Base-by-base conservation (phyloP, 2,888 invertebrate species). In the Ectemnius cavifrons region DNA sequence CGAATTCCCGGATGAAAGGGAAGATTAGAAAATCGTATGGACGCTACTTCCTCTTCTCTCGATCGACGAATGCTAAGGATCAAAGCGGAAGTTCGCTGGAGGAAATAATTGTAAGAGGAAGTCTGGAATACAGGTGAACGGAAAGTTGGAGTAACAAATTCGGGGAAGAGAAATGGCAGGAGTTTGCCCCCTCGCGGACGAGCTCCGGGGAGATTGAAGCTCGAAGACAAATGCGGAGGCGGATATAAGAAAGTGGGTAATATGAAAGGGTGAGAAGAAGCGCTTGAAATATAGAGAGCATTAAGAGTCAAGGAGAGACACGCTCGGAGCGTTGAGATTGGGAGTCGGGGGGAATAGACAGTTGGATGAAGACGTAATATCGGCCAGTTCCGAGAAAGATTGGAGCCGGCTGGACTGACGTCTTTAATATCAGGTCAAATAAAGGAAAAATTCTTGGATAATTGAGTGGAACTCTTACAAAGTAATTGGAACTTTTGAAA, bases 231-330 rank as follows among this genome's bases (percentile, higher is more conserved):
- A 37, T 37, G 37, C 37, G 37, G 11, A 37, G 37, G 37, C 37
- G 37, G 37, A 27, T 14, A 20, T 11, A 27, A 27, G 20, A 58
- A 58, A 20, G 58, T 14, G 60, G 69, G 20, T 23, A 57, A 58
- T 47, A 68, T 60, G 56, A 45, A 62, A 69, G 67, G 56, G 67
- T 18, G 66, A 56, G 49, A 23, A 28, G 65, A 61, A 61, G 18
- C 20, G 58, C 14, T 58, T 27, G 58, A 58, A 58, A 27, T 27
- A 58, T 58, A 14, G 58, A 58, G 58, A 20, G 23, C 23, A 23
- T 27, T 27, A 58, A 58, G 58, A 27, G 16, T 27, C 27, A 11
- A 8, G 37, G 37, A 18, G 58, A 58, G 58, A 8, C 4, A 27
- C 16, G 20, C 47, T 16, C n/a, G n/a, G 49, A 49, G 23, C 47